Percentiles rank a stretch among this genome's conserved stretches.
Evolutionary conservation across 1,140 invertebrate genomes (phyloP).

Genomic region (Anthonomus grandis): DNA sequence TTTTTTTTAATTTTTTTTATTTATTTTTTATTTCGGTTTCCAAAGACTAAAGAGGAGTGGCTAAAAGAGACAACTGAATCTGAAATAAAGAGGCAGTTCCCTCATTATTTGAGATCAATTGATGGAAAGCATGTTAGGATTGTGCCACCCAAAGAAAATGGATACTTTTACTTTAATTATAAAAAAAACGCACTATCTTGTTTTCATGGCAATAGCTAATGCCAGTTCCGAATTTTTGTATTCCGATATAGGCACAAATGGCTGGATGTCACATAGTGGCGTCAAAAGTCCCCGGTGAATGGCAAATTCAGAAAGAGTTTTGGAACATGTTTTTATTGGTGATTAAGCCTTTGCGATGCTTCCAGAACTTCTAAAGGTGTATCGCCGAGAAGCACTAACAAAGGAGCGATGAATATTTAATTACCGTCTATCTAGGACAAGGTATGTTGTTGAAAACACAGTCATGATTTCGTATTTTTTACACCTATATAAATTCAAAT

Average conservation of each 20-base stretch:
- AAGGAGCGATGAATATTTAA: conserved; percentile 32
- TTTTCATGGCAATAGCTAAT: conserved; percentile 52
- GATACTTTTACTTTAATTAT: too few relatives aligned
- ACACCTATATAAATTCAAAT: too few relatives aligned
- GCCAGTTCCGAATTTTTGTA: conserved; percentile 51
- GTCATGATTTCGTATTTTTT: too few relatives aligned
- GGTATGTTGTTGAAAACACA: conserved; percentile 51
- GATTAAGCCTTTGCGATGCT: too few relatives aligned
- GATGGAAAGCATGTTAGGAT: conserved; percentile 37
- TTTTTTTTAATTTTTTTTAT: too few relatives aligned
- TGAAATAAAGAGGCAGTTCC: conserved; percentile 17
- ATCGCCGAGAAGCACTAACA: conserved; percentile 35
- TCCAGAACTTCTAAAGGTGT: conserved; percentile 53
- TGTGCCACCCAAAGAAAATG: conserved; percentile 30
- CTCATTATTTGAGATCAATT: conserved; percentile 10
- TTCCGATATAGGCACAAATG: too few relatives aligned
- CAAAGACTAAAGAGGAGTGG: conserved; percentile 9
- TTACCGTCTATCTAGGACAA: conserved; percentile 27
- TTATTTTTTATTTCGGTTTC: conserved; percentile 34
- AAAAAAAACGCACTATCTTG: too few relatives aligned
- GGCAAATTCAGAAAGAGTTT: background rate
- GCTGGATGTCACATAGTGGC: conserved; percentile 41
- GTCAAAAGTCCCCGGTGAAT: conserved; percentile 28
- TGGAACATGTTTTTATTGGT: conserved; percentile 23
- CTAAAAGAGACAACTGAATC: conserved; percentile 9